A percentile compares a stretch with the other conserved stretches of the same genome.
These are phyloP conservation scores for Macroglossus sobrinus DNA, from an alignment of 2,113 vertebrate species.

Conservation along the genomic window DNA sequence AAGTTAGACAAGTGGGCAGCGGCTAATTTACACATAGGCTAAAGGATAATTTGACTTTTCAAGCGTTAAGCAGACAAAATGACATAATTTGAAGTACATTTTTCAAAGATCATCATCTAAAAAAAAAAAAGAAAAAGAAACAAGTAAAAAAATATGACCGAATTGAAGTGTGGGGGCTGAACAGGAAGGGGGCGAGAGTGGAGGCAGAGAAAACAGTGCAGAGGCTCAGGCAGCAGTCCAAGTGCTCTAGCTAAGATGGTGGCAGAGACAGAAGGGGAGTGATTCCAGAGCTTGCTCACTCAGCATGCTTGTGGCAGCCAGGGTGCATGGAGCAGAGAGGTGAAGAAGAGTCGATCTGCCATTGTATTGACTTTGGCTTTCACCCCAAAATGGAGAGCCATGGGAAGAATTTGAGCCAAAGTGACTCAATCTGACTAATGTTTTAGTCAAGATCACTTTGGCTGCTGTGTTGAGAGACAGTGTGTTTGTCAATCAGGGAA, in stretches of 20 bases:
- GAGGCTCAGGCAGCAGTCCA: background rate
- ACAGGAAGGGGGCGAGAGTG: rapidly evolving
- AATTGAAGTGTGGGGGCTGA: background rate
- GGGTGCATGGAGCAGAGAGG: background rate
- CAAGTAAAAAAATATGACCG: background rate
- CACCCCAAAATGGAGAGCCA: background rate
- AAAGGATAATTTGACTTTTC: background rate
- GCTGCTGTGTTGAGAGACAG: background rate
- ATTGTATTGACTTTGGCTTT: background rate
- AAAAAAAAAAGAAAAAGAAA: background rate
- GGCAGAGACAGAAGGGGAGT: no score
- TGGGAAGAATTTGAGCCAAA: background rate
- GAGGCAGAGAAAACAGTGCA: no score
- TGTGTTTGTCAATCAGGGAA: background rate
- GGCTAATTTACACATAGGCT: background rate
- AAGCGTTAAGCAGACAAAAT: background rate
- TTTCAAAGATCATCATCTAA: background rate
- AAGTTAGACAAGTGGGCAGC: background rate
- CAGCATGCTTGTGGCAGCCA: background rate
- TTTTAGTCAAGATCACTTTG: background rate
- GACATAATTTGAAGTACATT: background rate
- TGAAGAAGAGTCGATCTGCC: background rate
- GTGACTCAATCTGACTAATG: background rate
- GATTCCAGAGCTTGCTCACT: background rate
- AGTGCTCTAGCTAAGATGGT: background rate